phyloP scores from a whole-genome alignment of 2,888 invertebrate species.

The Pseudococcus jackbeardsleyi region DNA sequence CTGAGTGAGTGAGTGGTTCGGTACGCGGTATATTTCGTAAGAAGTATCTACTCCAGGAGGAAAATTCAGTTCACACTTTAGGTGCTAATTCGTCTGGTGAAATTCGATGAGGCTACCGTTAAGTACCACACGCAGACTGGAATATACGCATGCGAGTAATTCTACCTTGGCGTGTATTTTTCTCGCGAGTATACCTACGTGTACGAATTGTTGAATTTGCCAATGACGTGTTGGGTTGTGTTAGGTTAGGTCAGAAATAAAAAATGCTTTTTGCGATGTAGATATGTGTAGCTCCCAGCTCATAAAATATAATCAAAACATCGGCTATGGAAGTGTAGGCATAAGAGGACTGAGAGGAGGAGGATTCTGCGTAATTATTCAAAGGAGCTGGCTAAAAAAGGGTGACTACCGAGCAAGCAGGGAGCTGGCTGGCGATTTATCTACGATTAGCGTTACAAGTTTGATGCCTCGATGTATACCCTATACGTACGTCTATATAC shows the following conservation, averaged over 20 bases:
- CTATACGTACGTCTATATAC: not conserved
- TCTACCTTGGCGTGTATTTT: not conserved
- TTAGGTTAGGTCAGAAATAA: too few relatives aligned
- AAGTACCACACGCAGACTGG: not conserved
- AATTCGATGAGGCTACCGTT: constrained; percentile 2
- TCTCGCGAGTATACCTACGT: not conserved
- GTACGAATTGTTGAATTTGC: not conserved
- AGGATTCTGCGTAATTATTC: not conserved
- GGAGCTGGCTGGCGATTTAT: not conserved
- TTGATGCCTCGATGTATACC: not conserved
- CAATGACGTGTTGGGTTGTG: not conserved
- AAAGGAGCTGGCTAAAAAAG: not conserved
- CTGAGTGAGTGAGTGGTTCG: too few relatives aligned
- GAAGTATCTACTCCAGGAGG: not conserved
- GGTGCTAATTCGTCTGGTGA: constrained; percentile 24
- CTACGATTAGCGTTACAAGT: constrained; percentile 6
- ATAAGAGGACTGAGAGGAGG: not conserved
- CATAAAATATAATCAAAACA: too few relatives aligned
- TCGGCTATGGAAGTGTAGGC: too few relatives aligned
- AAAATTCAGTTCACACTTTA: constrained; percentile 1
- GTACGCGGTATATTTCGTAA: not conserved
- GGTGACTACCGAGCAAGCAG: not conserved
- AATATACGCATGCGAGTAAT: not conserved
- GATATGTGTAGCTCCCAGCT: too few relatives aligned
- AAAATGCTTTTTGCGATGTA: too few relatives aligned